Conservation (phyloP, 2,797 vertebrate species). For the Sternotherus odoratus region DNA sequence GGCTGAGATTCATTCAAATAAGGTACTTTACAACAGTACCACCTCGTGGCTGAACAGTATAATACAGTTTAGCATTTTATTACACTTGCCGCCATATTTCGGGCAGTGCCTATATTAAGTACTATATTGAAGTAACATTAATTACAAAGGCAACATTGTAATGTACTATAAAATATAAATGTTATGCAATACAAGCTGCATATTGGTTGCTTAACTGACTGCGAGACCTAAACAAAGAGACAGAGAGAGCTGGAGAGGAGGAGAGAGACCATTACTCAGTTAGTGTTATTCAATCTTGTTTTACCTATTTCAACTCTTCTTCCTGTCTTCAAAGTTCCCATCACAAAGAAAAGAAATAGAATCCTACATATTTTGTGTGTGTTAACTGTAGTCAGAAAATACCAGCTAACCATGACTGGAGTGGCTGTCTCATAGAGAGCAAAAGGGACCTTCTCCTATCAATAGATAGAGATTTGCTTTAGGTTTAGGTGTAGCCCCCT, state of each 20-base stretch:
- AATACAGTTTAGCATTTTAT: not conserved
- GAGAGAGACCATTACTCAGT: not conserved
- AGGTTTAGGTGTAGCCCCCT: not conserved
- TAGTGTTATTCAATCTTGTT: not conserved
- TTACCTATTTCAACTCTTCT: not conserved
- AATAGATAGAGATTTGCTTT: not conserved
- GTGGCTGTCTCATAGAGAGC: not conserved
- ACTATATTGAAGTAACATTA: not conserved
- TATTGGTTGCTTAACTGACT: not conserved
- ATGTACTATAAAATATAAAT: not conserved
- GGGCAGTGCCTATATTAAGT: no score
- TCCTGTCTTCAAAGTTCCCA: not conserved
- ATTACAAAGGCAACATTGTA: no score
- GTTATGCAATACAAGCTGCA: not conserved
- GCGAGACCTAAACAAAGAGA: not conserved
- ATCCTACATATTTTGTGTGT: not conserved
- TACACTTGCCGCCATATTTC: not conserved
- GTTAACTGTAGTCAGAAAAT: not conserved
- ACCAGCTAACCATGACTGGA: not conserved
- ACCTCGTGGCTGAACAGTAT: not conserved
- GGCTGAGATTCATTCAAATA: not conserved
- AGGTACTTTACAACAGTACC: not conserved
- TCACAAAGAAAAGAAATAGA: not conserved
- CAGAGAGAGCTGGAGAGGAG: not conserved
- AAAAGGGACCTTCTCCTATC: not conserved